Evolutionary conservation across 1,140 invertebrate species (phyloP), one percentile per base, ranked within the genome.

Genomic region (Lepidotrigona ventralis): DNA sequence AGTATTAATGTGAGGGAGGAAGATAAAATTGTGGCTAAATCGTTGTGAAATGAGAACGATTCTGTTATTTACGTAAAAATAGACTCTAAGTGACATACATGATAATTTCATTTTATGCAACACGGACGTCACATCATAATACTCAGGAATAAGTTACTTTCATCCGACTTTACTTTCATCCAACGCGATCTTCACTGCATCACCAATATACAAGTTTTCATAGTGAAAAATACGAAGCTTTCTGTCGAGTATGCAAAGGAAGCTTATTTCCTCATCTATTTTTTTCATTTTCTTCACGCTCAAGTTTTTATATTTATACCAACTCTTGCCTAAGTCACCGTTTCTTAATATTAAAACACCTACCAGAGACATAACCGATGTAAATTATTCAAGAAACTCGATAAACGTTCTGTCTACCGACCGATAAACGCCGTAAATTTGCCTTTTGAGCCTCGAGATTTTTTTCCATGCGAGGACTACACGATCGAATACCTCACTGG

Each of bases 371-470:
- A n/a, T 21, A 46, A 12, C 23, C 21, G 29, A 58, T 23, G 23
- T 17, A 60, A 54, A 74, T 66, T 74, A 54, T 64, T 81, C 64
- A 58, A 81, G 51, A 66, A 75, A 46, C 51, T 12, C 63, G 2
- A 75, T 75, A 33, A 64, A 81, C 54, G 17, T 60, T 75, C 72
- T n/a, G 0, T 54, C 46, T 39, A 15, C 23, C 81, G 53, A 26
- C 5, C 63, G 33, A 76, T 81, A 76, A 76, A 81, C 26, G 64
- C 1, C n/a, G 39, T 56, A 82, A 82, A 69, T 82, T 69, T 60
- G 73, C 29, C 73, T n/a, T 54, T 8, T 21, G 12, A 19, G 2
- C 8, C 19, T 51, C 4, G 3, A 15, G 19, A 23, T 46, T 9
- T 33, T 46, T 53, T 69, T 53, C n/a, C 33, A n/a, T 2, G 33